Evolutionary conservation across 2,888 invertebrate genomes (phyloP), one percentile per base, ranked within the genome.

Genomic region (Lydus trimaculatus): DNA sequence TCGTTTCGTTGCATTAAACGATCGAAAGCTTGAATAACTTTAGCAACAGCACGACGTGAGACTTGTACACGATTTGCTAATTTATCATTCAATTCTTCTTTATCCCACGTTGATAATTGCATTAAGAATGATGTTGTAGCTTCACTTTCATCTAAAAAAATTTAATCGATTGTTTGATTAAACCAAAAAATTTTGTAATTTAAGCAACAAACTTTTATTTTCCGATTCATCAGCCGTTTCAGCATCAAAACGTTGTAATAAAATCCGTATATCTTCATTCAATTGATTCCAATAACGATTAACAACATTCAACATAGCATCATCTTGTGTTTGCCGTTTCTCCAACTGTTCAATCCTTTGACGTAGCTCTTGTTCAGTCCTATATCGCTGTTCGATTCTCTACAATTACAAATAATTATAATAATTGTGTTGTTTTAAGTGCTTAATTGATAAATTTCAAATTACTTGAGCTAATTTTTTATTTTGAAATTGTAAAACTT

Each of bases 261-360:
- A 86, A 15, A 99, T 94, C 74, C 98, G 88, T 75, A 98, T 96
- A 84, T 99, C 98, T 87, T 99, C 99, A 87, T 99, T 99, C 31
- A 99, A 88, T 85, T 96, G 92, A 86, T 97, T 97, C 97, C 97
- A 98, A 84, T 97, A 96, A 48, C 98, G 90, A 87, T 99, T 99
- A 9, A 99, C 97, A 64, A 98, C 97, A 87, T 97, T 98, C 7
- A 99, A 88, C 33, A 99, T 97, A 33, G 98, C 97, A 87, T 99
- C 99, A 84, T 99, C 99, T 83, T 97, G 96, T 9, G 95, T 96
- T 85, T 98, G 97, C 1, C 97, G 89, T 83, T 97, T 96, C 82
- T 98, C 97, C 69, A 98, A 85, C 83, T 97, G 96, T 83, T 98
- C 97, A 75, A 98, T 96, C 72, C 97, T 88, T 69, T 94, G 93